phyloP scores from a whole-genome alignment of 2,113 vertebrate genomes.

The Silurus meridionalis region DNA sequence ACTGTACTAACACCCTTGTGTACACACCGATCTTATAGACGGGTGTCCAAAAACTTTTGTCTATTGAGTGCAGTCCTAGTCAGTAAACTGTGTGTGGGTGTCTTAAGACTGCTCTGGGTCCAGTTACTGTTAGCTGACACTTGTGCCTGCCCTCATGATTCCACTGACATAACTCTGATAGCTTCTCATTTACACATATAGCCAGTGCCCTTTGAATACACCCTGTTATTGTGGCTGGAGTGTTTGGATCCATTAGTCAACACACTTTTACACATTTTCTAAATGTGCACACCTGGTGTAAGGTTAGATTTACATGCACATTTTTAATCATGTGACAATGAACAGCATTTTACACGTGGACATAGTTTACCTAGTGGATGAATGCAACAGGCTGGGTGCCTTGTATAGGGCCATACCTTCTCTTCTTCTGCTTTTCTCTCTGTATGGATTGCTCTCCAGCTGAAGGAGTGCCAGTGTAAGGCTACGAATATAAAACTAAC shows the following conservation, averaged over 20 bases:
- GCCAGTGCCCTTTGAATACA: constrained; percentile 24
- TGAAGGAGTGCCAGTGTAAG: not conserved
- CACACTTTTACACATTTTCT: not conserved
- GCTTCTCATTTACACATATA: constrained; percentile 40
- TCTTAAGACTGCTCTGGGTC: not conserved
- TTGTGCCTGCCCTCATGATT: not conserved
- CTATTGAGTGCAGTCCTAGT: too few relatives aligned
- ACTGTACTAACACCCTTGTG: too few relatives aligned
- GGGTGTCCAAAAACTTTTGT: too few relatives aligned
- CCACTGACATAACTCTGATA: constrained; percentile 23
- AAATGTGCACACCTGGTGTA: not conserved
- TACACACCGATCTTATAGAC: too few relatives aligned
- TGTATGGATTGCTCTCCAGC: constrained; percentile 14
- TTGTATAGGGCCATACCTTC: not conserved
- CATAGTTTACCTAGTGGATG: not conserved
- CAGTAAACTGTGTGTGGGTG: constrained; percentile 1
- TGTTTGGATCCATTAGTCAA: not conserved
- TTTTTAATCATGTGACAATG: not conserved
- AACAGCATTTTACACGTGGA: not conserved
- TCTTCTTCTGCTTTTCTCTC: constrained; percentile 10
- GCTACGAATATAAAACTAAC: not conserved
- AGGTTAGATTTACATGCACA: not conserved
- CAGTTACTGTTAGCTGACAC: constrained; percentile 44
- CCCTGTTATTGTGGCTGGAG: not conserved
- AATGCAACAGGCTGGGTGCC: constrained; percentile 21